A percentile compares a stretch with the other conserved stretches of the same genome.
phyloP scores from a whole-genome alignment of 2,888 invertebrate genomes.

The Nemotelus pantherinus region DNA sequence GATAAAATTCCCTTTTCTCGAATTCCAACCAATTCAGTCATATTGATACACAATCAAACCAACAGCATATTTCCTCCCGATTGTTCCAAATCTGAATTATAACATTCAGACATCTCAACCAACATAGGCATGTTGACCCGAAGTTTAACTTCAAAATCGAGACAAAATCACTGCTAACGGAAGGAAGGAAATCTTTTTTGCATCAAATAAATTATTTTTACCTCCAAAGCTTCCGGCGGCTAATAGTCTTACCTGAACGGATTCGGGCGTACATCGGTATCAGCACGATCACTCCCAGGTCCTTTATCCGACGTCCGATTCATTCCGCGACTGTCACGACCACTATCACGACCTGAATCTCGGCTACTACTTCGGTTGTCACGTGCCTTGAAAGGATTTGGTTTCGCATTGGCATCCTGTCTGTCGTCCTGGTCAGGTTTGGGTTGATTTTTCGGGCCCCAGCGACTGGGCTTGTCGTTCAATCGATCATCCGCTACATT shows the following conservation, averaged over 20 bases:
- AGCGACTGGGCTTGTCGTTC: constrained; percentile 12
- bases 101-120: no score
- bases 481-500: neutral
- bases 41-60: constrained; percentile 14
- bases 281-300: neutral
- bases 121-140: no score
- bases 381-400: constrained; percentile 7
- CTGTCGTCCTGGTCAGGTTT: neutral
- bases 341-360: neutral
- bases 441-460: constrained; percentile 9
- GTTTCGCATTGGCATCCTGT: neutral
- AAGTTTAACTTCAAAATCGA: no score
- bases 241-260: constrained; percentile 38
- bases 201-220: constrained; percentile 35
- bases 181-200: constrained; percentile 40
- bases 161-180: neutral
- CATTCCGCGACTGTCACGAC: constrained; percentile 28
- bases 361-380: neutral
- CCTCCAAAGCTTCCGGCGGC: constrained; percentile 26
- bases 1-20: no score
- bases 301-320: constrained; percentile 7
- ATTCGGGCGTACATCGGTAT: constrained; percentile 1
- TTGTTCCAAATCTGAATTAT: neutral
- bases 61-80: constrained; percentile 39
- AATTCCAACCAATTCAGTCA: no score